phyloP scores from a whole-genome alignment of 1,140 invertebrate species.

The Rhopalosiphum padi region DNA sequence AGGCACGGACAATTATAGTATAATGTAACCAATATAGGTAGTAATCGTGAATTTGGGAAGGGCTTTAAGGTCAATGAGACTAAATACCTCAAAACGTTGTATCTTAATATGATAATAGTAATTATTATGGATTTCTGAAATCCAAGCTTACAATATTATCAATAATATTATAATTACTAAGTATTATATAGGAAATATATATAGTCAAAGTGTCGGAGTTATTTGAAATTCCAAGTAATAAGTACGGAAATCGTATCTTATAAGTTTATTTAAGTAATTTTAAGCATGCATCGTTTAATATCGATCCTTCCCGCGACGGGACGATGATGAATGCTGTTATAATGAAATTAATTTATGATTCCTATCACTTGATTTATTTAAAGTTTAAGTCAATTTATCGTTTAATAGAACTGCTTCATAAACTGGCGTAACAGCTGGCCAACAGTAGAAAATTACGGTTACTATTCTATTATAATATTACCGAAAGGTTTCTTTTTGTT shows the following conservation, averaged over 20 bases:
- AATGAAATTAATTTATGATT: neutral
- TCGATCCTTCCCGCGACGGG: neutral
- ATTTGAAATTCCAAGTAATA: neutral
- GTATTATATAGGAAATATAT: neutral
- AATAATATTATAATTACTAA: neutral
- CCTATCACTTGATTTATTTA: neutral
- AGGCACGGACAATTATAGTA: too few species aligned
- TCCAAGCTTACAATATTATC: neutral
- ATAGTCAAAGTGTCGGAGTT: neutral
- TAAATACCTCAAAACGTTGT: too few species aligned
- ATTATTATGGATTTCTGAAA: too few species aligned
- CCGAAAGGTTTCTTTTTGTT: neutral
- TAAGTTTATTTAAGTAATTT: neutral
- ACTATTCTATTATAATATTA: conserved; percentile 9
- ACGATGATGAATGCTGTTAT: neutral
- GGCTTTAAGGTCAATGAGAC: too few species aligned
- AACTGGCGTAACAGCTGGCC: neutral
- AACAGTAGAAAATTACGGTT: neutral
- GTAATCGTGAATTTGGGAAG: too few species aligned
- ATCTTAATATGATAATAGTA: too few species aligned
- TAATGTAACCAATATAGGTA: too few species aligned
- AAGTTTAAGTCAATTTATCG: neutral
- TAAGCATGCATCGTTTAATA: neutral
- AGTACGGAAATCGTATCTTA: neutral
- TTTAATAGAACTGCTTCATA: neutral